Evolutionary conservation across 2,113 vertebrate species (phyloP).

Genomic region (Saccopteryx leptura): DNA sequence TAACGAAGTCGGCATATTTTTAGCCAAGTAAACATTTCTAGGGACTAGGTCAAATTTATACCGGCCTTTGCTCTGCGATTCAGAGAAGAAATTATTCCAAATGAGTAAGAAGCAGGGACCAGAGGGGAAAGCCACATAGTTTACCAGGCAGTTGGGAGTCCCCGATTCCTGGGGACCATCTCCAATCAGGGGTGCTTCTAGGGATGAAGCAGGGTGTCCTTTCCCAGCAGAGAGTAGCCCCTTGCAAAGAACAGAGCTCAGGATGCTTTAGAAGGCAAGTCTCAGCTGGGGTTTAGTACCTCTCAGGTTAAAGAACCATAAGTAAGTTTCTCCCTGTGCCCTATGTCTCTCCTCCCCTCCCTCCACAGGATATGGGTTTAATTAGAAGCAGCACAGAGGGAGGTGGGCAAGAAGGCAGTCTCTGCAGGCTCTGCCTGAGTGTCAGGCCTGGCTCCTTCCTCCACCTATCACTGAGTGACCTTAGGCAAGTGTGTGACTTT

Average conservation of each 20-base stretch:
- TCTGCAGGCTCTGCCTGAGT: neutral
- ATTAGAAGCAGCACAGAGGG: neutral
- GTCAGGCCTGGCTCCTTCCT: neutral
- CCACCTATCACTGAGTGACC: too few species aligned
- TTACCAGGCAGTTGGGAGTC: neutral
- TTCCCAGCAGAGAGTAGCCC: neutral
- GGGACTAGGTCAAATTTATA: conserved; percentile 67
- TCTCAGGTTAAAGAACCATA: neutral
- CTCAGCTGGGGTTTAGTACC: neutral
- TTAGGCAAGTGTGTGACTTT: neutral
- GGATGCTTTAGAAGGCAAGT: neutral
- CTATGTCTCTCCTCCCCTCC: neutral
- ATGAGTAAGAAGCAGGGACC: neutral
- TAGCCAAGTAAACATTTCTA: conserved; percentile 87
- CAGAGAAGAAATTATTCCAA: conserved; percentile 58
- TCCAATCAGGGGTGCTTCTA: neutral
- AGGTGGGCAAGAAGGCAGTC: neutral
- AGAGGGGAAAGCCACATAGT: neutral
- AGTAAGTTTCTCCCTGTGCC: neutral
- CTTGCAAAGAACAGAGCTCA: neutral
- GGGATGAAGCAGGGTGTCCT: neutral
- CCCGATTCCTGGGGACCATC: neutral
- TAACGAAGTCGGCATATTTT: conserved; percentile 84
- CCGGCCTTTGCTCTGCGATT: conserved; percentile 58
- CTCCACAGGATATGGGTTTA: neutral